Conservation (phyloP, 2,113 vertebrate species). For the Strix uralensis region DNA sequence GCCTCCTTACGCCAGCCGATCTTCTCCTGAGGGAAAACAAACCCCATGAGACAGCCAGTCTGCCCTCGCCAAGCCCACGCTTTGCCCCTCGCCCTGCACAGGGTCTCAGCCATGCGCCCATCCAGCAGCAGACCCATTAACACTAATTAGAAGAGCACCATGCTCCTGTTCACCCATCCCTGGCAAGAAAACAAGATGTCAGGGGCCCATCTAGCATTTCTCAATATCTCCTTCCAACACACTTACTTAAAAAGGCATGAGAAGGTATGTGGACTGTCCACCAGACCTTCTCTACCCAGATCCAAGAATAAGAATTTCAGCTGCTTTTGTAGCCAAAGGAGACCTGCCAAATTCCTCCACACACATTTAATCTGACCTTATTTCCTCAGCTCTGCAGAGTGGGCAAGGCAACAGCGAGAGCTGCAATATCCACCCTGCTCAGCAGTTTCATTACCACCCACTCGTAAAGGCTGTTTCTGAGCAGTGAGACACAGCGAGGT, state of each 20-base stretch:
- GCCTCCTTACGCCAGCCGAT: constrained; percentile 97
- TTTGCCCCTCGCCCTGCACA: not conserved
- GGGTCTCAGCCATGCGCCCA: not conserved
- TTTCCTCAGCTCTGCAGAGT: not conserved
- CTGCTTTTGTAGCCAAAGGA: constrained; percentile 38
- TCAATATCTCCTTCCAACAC: not conserved
- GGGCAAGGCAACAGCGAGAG: not conserved
- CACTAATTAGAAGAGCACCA: not conserved
- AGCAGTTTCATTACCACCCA: not conserved
- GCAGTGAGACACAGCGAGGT: not conserved
- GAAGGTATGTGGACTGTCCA: not conserved
- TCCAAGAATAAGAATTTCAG: constrained; percentile 51
- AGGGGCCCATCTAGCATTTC: not conserved
- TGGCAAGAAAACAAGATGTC: not conserved
- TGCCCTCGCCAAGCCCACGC: not conserved
- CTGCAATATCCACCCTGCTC: not conserved
- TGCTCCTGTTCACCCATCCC: not conserved
- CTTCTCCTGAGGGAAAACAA: constrained; percentile 78
- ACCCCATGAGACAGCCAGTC: not conserved
- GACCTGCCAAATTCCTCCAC: constrained; percentile 52
- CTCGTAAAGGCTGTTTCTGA: not conserved
- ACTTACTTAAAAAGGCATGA: not conserved
- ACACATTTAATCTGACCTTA: constrained; percentile 40
- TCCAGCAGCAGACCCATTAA: not conserved
- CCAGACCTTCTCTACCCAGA: not conserved